A percentile compares a stretch with the other conserved stretches of the same genome.
These are phyloP conservation scores for Muscicapa striata DNA, from an alignment of 2,797 vertebrate species.

Conservation along the genomic window DNA sequence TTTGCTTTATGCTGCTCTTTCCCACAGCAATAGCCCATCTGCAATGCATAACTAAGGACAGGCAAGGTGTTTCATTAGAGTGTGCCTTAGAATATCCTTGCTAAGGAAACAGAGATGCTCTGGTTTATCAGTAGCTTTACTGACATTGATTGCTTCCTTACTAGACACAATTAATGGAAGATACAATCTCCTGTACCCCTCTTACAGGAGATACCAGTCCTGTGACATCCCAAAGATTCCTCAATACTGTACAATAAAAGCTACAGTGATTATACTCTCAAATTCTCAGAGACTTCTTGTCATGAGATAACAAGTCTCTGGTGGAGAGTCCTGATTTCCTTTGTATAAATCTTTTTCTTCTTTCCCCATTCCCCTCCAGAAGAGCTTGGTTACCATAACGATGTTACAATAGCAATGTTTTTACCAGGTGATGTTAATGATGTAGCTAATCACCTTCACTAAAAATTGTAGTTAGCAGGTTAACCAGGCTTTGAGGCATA, in stretches of 20 bases:
- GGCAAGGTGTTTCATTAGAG: constrained; percentile 48
- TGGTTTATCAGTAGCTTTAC: not conserved
- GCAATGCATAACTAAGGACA: not conserved
- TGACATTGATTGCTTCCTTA: not conserved
- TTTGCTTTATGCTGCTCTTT: constrained; percentile 7
- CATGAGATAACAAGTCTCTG: not conserved
- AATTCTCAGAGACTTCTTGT: not conserved
- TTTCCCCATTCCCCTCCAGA: not conserved
- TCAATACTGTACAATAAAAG: not conserved
- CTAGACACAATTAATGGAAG: not conserved
- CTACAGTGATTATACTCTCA: not conserved
- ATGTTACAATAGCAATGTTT: not conserved
- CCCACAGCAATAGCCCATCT: constrained; percentile 23
- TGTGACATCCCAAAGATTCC: not conserved
- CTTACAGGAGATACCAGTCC: not conserved
- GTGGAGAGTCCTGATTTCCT: not conserved
- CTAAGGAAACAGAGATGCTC: not conserved
- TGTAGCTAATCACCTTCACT: not conserved
- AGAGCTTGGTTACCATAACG: no score
- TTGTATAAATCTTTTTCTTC: not conserved
- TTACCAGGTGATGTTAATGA: not conserved
- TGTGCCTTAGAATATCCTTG: not conserved
- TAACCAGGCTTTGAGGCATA: not conserved
- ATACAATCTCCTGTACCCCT: not conserved
- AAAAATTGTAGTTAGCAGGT: not conserved